phyloP scores from a whole-genome alignment of 2,888 invertebrate species.

The Ectemnius cavifrons region DNA sequence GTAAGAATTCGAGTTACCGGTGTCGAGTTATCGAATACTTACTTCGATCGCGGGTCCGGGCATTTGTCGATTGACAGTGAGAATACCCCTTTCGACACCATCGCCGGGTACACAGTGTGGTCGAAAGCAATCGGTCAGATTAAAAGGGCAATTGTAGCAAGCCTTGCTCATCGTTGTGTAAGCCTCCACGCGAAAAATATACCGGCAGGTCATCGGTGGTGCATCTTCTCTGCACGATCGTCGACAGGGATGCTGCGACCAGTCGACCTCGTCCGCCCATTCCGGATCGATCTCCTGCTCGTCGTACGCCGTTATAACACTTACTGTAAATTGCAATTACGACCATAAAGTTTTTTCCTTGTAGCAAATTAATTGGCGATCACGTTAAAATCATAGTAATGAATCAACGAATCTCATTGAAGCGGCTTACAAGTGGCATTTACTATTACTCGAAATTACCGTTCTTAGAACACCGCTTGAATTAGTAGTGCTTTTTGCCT shows the following conservation, averaged over 20 bases:
- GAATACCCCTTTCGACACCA: constrained; percentile 86
- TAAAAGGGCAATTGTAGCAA: constrained; percentile 89
- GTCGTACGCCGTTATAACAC: constrained; percentile 31
- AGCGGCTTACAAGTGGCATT: no score
- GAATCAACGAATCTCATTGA: no score
- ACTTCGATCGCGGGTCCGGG: constrained; percentile 93
- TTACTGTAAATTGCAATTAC: constrained; percentile 29
- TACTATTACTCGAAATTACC: no score
- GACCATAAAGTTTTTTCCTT: no score
- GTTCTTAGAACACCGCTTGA: neutral
- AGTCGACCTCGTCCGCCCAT: constrained; percentile 41
- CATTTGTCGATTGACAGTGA: constrained; percentile 91
- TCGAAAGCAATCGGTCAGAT: constrained; percentile 86
- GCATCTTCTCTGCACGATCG: constrained; percentile 82
- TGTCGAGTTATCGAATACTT: constrained; percentile 36
- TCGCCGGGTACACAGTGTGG: constrained; percentile 92
- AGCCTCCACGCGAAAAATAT: constrained; percentile 88
- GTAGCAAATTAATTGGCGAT: no score
- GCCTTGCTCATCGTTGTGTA: constrained; percentile 94
- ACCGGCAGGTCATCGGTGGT: constrained; percentile 85
- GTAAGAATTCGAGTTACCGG: neutral
- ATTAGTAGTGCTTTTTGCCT: neutral
- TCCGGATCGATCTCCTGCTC: constrained; percentile 34
- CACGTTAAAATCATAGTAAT: no score
- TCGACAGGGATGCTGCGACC: constrained; percentile 81